Conservation (phyloP, 2,797 vertebrate genomes). For the Ctenopoma kingsleyae region DNA sequence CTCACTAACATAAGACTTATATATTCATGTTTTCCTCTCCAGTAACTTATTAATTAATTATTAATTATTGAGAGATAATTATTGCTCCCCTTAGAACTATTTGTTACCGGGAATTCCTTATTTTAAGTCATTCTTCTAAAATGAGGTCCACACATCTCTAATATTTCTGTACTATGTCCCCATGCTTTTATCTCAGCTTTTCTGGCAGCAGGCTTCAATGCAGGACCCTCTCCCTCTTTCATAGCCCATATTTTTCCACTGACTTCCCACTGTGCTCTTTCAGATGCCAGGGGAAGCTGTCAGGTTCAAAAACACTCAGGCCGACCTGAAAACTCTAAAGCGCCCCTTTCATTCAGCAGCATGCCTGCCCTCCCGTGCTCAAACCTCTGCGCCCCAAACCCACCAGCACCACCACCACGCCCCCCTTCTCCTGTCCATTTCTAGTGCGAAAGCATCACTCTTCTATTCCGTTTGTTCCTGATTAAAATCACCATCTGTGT, state of each 20-base stretch:
- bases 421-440: not conserved
- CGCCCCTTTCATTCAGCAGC: slow-evolving; percentile 57
- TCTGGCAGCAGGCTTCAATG: slow-evolving; percentile 60
- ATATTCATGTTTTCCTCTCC: not conserved
- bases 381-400: slow-evolving; percentile 2
- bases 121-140: slow-evolving; percentile 6
- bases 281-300: slow-evolving; percentile 72
- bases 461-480: slow-evolving; percentile 77
- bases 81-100: slow-evolving; percentile 23
- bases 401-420: slow-evolving; percentile 16
- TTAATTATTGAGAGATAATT: slow-evolving; percentile 20
- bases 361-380: slow-evolving; percentile 14
- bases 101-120: slow-evolving; percentile 17
- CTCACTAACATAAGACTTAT: no score
- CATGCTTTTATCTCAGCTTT: slow-evolving; percentile 66
- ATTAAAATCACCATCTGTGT: slow-evolving; percentile 79
- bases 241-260: slow-evolving; percentile 51
- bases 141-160: slow-evolving; percentile 31
- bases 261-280: slow-evolving; percentile 65
- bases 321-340: slow-evolving; percentile 71
- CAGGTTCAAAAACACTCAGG: slow-evolving; percentile 74
- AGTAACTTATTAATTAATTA: no score
- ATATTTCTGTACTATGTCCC: slow-evolving; percentile 50
- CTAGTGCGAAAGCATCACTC: slow-evolving; percentile 41
- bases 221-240: slow-evolving; percentile 51